Evolutionary conservation across 2,113 vertebrate genomes (phyloP).

Genomic region (Pseudolaguvia tuberculata): DNA sequence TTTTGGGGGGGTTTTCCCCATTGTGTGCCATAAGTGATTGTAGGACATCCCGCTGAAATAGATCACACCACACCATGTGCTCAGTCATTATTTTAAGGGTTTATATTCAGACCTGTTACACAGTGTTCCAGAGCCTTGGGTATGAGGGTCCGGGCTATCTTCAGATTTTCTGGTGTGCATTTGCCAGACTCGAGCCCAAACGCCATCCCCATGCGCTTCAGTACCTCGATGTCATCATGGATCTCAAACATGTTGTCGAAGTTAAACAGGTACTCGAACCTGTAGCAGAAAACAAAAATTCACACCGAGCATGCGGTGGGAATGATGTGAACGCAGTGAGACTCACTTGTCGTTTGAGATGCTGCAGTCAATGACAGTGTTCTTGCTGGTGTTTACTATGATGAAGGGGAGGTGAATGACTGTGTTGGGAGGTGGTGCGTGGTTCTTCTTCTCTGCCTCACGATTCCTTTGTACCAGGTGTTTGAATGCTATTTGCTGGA

Average conservation of each 20-base stretch:
- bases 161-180: slow-evolving; percentile 90
- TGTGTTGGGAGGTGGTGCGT: slow-evolving; percentile 86
- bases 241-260: slow-evolving; percentile 99
- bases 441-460: slow-evolving; percentile 83
- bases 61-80: not conserved
- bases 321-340: no score
- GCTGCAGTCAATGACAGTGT: slow-evolving; percentile 98
- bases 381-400: slow-evolving; percentile 99
- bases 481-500: slow-evolving; percentile 98
- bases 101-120: slow-evolving; percentile 78
- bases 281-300: slow-evolving; percentile 52
- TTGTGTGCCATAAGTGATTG: no score
- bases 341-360: slow-evolving; percentile 97
- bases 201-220: slow-evolving; percentile 98
- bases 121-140: slow-evolving; percentile 95
- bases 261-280: slow-evolving; percentile 98
- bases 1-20: not conserved
- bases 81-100: not conserved
- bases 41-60: not conserved
- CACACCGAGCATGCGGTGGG: not conserved
- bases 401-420: slow-evolving; percentile 97
- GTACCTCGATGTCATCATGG: slow-evolving; percentile 95
- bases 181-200: slow-evolving; percentile 91
- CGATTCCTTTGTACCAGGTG: slow-evolving; percentile 94
- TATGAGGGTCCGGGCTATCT: slow-evolving; percentile 84